Percentiles rank a stretch among this genome's conserved stretches.
These are phyloP conservation scores for Erebia ligea DNA, from an alignment of 2,888 invertebrate genomes.

Conservation along the genomic window DNA sequence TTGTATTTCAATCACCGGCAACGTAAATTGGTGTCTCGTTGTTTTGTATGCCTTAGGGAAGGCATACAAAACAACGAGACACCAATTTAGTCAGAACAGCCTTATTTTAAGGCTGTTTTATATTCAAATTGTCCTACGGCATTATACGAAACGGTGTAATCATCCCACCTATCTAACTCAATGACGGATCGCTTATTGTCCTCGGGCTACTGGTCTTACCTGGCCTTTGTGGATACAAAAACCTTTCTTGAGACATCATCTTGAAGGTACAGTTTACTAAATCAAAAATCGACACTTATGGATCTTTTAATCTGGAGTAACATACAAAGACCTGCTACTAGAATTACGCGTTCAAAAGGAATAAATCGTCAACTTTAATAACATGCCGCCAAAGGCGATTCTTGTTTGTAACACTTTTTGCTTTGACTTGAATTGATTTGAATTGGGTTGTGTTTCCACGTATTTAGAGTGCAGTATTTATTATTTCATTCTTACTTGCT, in stretches of 20 bases:
- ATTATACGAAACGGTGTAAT: constrained; percentile 60
- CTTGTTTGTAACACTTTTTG: constrained; percentile 22
- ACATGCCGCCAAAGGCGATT: constrained; percentile 13
- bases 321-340: constrained; percentile 26
- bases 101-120: constrained; percentile 43
- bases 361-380: constrained; percentile 31
- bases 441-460: not conserved
- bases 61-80: constrained; percentile 24
- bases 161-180: constrained; percentile 72
- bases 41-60: too few species aligned
- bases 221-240: constrained; percentile 46
- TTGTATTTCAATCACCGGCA: not conserved
- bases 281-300: not conserved
- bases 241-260: not conserved
- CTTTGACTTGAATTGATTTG: constrained; percentile 16
- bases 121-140: constrained; percentile 69
- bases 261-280: constrained; percentile 15
- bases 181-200: constrained; percentile 80
- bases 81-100: constrained; percentile 30
- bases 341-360: constrained; percentile 34
- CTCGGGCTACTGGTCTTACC: constrained; percentile 76
- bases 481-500: not conserved
- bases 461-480: not conserved
- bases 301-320: constrained; percentile 8
- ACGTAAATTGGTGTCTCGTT: too few species aligned